Evolutionary conservation across 2,888 invertebrate species (phyloP), one percentile per base, ranked within the genome.

Genomic region (Aspidiotus destructor): DNA sequence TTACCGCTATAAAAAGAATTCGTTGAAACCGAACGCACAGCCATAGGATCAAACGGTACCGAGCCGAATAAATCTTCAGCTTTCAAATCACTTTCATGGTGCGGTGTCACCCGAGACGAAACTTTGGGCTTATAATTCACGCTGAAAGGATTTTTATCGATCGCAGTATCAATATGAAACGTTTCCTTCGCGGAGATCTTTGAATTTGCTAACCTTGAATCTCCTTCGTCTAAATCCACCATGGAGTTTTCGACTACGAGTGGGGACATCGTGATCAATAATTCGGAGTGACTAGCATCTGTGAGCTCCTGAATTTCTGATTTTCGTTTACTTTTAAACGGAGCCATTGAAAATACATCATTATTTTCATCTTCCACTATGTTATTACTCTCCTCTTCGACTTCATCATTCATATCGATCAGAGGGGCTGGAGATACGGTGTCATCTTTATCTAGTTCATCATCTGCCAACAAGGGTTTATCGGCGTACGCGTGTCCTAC

Each of bases 401-500:
- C 42, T 16, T 57, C 57, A 41, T 72, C 72, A 60, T 72, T 69
- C 13, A 70, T 72, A 42, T 72, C 69, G 16, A 71, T 71, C 7
- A 72, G 64, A 40, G 71, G 69, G 13, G 71, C 70, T 3, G 73
- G 73, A 0, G 72, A 71, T n/a, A 70, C 72, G 52, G 68, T 72
- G 28, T 75, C 75, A 11, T 75, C 77, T 67, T 85, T 84, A 1
- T 86, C 86, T n/a, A 88, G 77, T 74, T 89, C 89, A 75, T 89
- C 88, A 74, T 89, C 89, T 68, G 88, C 81, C 7, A 90, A 76
- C 53, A 90, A 77, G 1, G 89, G 89, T 72, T 84, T 83, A 71
- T 87, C 87, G 0, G 88, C 89, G 73, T 87, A 69, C 73, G 85
- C 86, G 75, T 88, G 88, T 0, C 88, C 84, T 8, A 88, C 84